Evolutionary conservation across 1,140 invertebrate genomes (phyloP), one percentile per base, ranked within the genome.

Genomic region (Lucilia cuprina): DNA sequence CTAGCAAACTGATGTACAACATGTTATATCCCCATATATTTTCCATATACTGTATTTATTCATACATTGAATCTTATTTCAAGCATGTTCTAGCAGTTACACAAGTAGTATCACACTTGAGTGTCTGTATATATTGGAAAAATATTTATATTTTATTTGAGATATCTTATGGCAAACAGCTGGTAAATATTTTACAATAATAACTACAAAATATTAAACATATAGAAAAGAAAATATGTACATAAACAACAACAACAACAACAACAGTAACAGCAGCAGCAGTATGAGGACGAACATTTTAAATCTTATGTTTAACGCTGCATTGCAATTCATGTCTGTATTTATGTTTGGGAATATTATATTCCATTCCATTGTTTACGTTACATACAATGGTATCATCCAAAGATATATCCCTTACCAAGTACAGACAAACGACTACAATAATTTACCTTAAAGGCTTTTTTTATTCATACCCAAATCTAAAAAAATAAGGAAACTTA

Each of bases 151-250:
- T 70, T 70, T 70, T n/a, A 70, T 30, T 30, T 30, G 25, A 70
- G 65, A 70, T 70, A 70, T 70, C 65, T 70, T 70, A 70, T 70
- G 19, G 19, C 65, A 70, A 70, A 70, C 65, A 70, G 65, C 65
- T 70, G 19, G 65, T 21, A 25, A 70, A 70, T 25, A 25, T 25
- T 70, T 70, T 70, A 70, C 19, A 70, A 70, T 12, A 70, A 70
- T 70, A 70, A 70, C 65, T 21, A 17, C 55, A 60, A 60, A n/a
- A 60, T 17, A 60, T 17, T 60, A 60, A 10, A n/a, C 50, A 60
- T 14, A 60, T 60, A 14, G 50, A 14, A 60, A 17, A n/a, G 50
- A 60, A 41, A 41, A 41, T 41, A 30, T 30, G 49, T 50, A 60
- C 50, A 60, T 60, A 60, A 60, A 60, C 13, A 60, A 60, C 13